Conservation (phyloP, 2,113 vertebrate genomes). For the Hyaena hyaena region DNA sequence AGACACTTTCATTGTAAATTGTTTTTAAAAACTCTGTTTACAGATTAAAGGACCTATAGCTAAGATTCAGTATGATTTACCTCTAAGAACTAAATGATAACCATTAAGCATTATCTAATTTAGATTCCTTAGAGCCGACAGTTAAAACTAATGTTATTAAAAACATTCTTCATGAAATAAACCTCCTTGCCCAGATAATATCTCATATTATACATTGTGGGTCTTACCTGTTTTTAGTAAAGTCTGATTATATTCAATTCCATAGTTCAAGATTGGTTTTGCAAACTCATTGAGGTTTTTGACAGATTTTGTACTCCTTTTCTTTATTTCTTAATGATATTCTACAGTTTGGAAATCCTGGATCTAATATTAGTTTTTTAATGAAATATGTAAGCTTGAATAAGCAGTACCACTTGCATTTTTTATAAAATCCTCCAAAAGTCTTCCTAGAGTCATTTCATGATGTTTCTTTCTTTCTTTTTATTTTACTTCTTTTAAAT, state of each 20-base stretch:
- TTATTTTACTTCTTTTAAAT: no score
- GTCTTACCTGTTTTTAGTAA: background rate
- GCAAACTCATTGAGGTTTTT: background rate
- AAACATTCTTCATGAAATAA: background rate
- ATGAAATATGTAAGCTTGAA: background rate
- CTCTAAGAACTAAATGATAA: background rate
- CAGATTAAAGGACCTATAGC: background rate
- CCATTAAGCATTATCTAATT: background rate
- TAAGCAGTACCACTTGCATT: background rate
- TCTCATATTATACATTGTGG: background rate
- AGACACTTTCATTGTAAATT: background rate
- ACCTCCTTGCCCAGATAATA: background rate
- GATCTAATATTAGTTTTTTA: background rate
- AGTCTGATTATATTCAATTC: constrained; percentile 4
- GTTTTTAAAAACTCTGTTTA: background rate
- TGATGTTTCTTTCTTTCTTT: background rate
- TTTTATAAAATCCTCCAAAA: background rate
- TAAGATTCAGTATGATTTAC: background rate
- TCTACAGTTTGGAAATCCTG: background rate
- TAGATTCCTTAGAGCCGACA: background rate
- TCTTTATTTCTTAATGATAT: background rate
- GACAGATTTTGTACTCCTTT: background rate
- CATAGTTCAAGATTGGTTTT: background rate
- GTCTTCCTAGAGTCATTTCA: background rate
- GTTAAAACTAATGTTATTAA: constrained; percentile 43